Evolutionary conservation across 1,140 invertebrate species (phyloP).

Genomic region (Caenorhabditis remanei): DNA sequence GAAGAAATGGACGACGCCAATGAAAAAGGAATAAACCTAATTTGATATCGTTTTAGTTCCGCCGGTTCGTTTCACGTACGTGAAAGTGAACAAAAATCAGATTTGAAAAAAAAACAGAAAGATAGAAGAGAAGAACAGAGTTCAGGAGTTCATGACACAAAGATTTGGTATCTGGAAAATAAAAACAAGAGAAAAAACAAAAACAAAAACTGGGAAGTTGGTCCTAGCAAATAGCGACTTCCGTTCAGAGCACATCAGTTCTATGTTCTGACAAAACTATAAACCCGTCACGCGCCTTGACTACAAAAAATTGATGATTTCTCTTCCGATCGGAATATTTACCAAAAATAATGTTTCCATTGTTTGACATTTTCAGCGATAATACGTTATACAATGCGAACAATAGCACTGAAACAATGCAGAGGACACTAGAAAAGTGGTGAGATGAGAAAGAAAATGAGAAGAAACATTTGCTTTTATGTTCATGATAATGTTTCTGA

Average conservation of each 20-base stretch:
- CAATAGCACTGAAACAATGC: conserved; percentile 48
- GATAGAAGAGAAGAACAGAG: background rate
- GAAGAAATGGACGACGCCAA: background rate
- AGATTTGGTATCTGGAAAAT: background rate
- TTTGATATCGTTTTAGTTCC: conserved; percentile 37
- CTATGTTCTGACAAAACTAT: background rate
- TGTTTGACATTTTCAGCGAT: conserved; percentile 25
- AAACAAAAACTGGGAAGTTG: background rate
- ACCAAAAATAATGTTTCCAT: background rate
- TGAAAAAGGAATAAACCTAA: conserved; percentile 2
- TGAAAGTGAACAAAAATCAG: conserved; percentile 34
- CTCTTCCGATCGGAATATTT: background rate
- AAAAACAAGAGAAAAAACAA: background rate
- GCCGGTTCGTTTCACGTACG: background rate
- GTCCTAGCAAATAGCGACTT: no score
- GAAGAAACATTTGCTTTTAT: conserved; percentile 43
- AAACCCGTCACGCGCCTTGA: background rate
- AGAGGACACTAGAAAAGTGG: background rate
- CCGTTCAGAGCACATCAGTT: background rate
- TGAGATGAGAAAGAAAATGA: conserved; percentile 1
- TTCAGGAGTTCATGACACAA: conserved; percentile 13
- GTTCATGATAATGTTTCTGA: conserved; percentile 50
- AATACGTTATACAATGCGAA: background rate
- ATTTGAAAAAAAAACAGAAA: background rate
- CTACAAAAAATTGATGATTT: background rate